Base-by-base conservation (phyloP, 1,140 invertebrate genomes). In the Tetramorium simillimum region DNA sequence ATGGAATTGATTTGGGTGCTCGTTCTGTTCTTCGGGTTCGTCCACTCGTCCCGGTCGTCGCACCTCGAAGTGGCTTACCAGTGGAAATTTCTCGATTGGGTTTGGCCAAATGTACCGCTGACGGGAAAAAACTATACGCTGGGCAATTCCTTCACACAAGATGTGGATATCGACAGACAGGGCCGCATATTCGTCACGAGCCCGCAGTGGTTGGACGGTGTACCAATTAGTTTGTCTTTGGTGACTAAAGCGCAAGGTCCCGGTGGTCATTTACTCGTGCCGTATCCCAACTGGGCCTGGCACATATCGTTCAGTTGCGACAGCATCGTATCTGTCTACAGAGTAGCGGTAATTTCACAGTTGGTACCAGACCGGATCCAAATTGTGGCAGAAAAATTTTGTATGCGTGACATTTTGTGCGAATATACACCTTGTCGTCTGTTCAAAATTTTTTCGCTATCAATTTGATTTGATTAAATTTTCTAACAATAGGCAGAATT, bases 221-320 rank as follows among this genome's bases (percentile, higher is more conserved):
- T 94, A 10, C 95, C 95, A 60, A 93, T 95, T 91, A 94, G 93
- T 16, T 91, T 95, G 63, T 95, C 94, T 16, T 86, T 92, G 78
- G 75, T 95, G n/a, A 94, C 93, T 49, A 89, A 92, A 65, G 43
- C 53, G 14, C 18, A 80, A 1, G 94, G 93, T 10, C 75, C 86
- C 0, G 95, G 94, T 9, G 94, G 94, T 37, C 95, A 92, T 51
- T 87, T 95, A 9, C 90, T 95, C 7, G 85, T 89, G 1, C 95
- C 95, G 0, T 95, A 95, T 85, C 95, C 95, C 1, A 92, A 95
- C 84, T 95, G 93, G 93, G 89, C 86, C 49, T 95, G 95, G 95
- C 93, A 95, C 81, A 88, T 60, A 6, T 87, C 91, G 16, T 76
- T 28, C 28, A 78, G 85, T 80, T 95, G 95, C 75, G 88, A 95